A percentile compares a stretch with the other conserved stretches of the same genome.
Evolutionary conservation across 2,888 invertebrate species (phyloP).

Genomic region (Meiosimyza platycephala): DNA sequence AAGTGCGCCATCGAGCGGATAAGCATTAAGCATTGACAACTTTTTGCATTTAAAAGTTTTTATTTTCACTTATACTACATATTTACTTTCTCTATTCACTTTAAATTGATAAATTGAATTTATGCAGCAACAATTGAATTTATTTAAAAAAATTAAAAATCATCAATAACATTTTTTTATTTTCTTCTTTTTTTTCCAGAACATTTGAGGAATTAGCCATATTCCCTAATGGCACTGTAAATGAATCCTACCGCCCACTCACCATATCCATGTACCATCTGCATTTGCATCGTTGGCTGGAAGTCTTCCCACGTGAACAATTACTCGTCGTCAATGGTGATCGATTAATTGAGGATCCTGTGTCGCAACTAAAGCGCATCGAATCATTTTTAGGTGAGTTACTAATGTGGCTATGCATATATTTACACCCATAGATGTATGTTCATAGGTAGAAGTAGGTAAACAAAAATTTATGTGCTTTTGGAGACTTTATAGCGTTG

Average conservation of each 20-base stretch:
- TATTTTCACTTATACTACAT: too few relatives aligned
- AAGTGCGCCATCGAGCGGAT: too few relatives aligned
- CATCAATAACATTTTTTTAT: background rate
- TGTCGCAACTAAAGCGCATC: slow-evolving; percentile 86
- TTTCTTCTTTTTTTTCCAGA: slow-evolving; percentile 59
- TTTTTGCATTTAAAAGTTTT: too few relatives aligned
- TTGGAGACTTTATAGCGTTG: too few relatives aligned
- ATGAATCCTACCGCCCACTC: slow-evolving; percentile 84
- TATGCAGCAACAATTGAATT: slow-evolving; percentile 2
- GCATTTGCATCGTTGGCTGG: slow-evolving; percentile 91
- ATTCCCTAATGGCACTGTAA: slow-evolving; percentile 83
- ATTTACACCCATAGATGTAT: background rate
- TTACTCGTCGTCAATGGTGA: slow-evolving; percentile 96
- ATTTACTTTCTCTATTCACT: too few relatives aligned
- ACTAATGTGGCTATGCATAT: background rate
- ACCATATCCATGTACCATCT: slow-evolving; percentile 92
- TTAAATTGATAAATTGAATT: slow-evolving; percentile 16
- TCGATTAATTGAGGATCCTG: slow-evolving; percentile 88
- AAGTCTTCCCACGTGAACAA: slow-evolving; percentile 91
- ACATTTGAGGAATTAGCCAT: slow-evolving; percentile 86
- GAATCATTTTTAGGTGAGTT: slow-evolving; percentile 86
- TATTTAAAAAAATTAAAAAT: slow-evolving; percentile 17
- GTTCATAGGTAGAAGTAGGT: background rate
- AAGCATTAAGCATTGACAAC: too few relatives aligned
- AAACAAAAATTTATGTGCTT: background rate